Base-by-base conservation (phyloP, 2,113 vertebrate species). In the Lophura nycthemera region DNA sequence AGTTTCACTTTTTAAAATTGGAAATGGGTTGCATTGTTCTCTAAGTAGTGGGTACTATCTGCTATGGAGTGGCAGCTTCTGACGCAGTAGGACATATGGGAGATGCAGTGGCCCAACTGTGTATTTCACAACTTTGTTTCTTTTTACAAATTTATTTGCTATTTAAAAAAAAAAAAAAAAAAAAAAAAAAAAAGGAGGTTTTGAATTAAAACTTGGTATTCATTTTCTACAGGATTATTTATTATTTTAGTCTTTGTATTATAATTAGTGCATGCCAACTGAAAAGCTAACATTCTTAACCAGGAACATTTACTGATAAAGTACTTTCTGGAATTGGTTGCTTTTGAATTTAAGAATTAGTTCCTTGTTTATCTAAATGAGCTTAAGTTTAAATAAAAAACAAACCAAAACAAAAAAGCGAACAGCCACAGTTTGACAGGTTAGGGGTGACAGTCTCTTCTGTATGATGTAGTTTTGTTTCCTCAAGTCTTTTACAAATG, bases 1-100 rank as follows among this genome's bases (percentile, higher is more conserved):
- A 38, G 27, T 47, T 20, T 67, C 47, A 38, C 38, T 27, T 0
- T 0, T 25, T 38, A 34, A 30, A 29, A 11, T 0, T 73, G 16
- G 11, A 70, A 47, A 29, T n/a, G 56, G 24, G 3, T 6, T 91
- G 21, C 40, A 13, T 70, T 36, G 32, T 81, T 11, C 21, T 81
- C 8, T 42, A 56, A 48, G 45, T 59, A 61, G 9, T 36, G 4
- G 42, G 4, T 47, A n/a, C 40, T 6, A 10, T 12, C 5, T 24
- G 2, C 38, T 84, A 8, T 27, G 4, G 85, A 52, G 12, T 47
- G 18, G 6, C 10, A 66, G 11, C 29, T 85, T 90, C 40, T 73
- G 57, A 30, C 72, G 10, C 22, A 25, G 2, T 61, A 17, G 27
- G 60, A 77, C 22, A 38, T 0, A 0, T 12, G 10, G 50, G 80